A percentile compares a stretch with the other conserved stretches of the same genome.
These are phyloP conservation scores for Nesoenas mayeri DNA, from an alignment of 2,113 vertebrate species.

Conservation along the genomic window DNA sequence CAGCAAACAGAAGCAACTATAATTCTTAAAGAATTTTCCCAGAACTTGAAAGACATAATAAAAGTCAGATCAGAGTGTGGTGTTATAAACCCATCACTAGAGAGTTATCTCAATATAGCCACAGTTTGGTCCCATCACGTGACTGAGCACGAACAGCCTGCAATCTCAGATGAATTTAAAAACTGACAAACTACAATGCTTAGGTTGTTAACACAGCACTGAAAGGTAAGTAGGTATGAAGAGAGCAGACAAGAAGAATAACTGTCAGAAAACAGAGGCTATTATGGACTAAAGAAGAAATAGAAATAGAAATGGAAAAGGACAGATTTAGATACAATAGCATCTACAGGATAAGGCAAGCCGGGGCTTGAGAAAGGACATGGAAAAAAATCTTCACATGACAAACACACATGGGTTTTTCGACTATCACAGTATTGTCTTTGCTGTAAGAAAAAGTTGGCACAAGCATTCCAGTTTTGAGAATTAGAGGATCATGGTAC, in stretches of 20 bases:
- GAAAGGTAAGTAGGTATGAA: not conserved
- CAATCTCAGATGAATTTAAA: not conserved
- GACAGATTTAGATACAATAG: not conserved
- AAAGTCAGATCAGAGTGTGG: not conserved
- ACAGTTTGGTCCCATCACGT: not conserved
- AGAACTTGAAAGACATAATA: not conserved
- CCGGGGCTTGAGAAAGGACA: not conserved
- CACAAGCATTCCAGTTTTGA: not conserved
- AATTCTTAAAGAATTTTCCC: not conserved
- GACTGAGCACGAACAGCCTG: not conserved
- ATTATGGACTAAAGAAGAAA: not conserved
- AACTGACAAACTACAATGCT: not conserved
- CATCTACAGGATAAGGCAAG: not conserved
- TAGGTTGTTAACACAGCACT: not conserved
- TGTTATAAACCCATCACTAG: not conserved
- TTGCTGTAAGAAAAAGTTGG: not conserved
- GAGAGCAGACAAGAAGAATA: not conserved
- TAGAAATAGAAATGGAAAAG: not conserved
- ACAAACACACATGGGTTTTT: not conserved
- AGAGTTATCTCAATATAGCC: not conserved
- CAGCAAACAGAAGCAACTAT: not conserved
- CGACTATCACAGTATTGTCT: not conserved
- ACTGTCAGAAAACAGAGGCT: not conserved
- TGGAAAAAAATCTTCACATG: not conserved
- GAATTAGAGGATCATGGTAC: not conserved